phyloP scores from a whole-genome alignment of 2,797 vertebrate genomes.

The Pangasius macronema region DNA sequence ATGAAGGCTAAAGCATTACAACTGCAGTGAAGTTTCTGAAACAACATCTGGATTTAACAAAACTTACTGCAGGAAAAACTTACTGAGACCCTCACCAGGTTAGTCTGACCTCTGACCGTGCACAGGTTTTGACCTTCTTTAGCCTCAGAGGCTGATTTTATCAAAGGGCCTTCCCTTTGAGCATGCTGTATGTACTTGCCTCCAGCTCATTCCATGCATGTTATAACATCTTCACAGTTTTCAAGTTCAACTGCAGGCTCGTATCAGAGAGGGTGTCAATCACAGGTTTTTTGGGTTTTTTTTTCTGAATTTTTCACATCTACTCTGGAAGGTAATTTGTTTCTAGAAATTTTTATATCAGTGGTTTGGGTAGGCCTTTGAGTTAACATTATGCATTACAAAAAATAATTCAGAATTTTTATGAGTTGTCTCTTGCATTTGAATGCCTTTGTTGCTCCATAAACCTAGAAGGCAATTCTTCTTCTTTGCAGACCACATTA shows the following conservation, averaged over 20 bases:
- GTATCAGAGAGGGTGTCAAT: not conserved
- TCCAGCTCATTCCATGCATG: conserved; percentile 1
- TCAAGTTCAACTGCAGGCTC: not conserved
- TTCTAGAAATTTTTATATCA: not conserved
- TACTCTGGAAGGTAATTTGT: not conserved
- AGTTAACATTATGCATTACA: not conserved
- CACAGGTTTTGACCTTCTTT: not conserved
- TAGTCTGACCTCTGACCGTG: not conserved
- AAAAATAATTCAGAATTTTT: not conserved
- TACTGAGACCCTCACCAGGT: too few relatives aligned
- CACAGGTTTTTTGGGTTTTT: not conserved
- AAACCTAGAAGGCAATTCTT: not conserved
- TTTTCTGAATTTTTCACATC: not conserved
- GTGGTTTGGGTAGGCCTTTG: not conserved
- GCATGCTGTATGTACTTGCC: not conserved
- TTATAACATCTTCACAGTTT: not conserved
- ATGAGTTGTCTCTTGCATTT: not conserved
- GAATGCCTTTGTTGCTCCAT: not conserved
- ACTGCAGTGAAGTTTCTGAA: not conserved
- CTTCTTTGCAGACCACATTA: not conserved
- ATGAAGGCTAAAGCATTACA: not conserved
- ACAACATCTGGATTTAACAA: not conserved
- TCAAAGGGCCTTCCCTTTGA: not conserved
- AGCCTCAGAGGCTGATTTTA: not conserved
- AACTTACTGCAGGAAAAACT: not conserved